Percentiles rank a stretch among this genome's conserved stretches.
Evolutionary conservation across 1,140 invertebrate genomes (phyloP).

Genomic region (Papilio xuthus): DNA sequence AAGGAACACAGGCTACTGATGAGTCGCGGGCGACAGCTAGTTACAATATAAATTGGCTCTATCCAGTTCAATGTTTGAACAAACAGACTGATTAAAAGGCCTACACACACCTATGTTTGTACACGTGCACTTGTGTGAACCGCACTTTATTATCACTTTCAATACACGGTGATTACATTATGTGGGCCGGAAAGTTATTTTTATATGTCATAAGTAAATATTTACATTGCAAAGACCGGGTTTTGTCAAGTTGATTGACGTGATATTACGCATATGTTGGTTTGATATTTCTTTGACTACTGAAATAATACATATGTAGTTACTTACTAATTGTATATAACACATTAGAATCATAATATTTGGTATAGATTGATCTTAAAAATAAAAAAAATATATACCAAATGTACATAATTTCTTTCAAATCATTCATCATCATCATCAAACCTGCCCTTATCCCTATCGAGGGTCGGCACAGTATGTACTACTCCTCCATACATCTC

Average conservation of each 20-base stretch:
- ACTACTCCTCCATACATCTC: too few relatives aligned
- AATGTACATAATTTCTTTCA: not conserved
- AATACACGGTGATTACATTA: slow-evolving; percentile 1
- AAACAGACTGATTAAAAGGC: not conserved
- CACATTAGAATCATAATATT: not conserved
- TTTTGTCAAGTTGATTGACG: not conserved
- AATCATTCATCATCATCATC: not conserved
- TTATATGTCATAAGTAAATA: not conserved
- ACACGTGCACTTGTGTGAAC: slow-evolving; percentile 15
- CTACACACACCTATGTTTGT: not conserved
- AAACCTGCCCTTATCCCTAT: too few relatives aligned
- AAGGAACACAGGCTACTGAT: too few relatives aligned
- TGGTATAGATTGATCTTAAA: too few relatives aligned
- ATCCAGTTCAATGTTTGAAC: not conserved
- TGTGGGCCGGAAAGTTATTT: slow-evolving; percentile 14
- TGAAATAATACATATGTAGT: not conserved
- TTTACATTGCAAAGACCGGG: not conserved
- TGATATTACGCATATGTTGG: not conserved
- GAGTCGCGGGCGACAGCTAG: too few relatives aligned
- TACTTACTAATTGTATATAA: too few relatives aligned
- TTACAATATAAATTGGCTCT: slow-evolving; percentile 11
- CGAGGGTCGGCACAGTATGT: too few relatives aligned
- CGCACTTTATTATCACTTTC: slow-evolving; percentile 10
- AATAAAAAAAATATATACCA: too few relatives aligned
- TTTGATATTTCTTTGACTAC: not conserved